Evolutionary conservation across 1,140 invertebrate species (phyloP).

Genomic region (Cyclargus thomasi): DNA sequence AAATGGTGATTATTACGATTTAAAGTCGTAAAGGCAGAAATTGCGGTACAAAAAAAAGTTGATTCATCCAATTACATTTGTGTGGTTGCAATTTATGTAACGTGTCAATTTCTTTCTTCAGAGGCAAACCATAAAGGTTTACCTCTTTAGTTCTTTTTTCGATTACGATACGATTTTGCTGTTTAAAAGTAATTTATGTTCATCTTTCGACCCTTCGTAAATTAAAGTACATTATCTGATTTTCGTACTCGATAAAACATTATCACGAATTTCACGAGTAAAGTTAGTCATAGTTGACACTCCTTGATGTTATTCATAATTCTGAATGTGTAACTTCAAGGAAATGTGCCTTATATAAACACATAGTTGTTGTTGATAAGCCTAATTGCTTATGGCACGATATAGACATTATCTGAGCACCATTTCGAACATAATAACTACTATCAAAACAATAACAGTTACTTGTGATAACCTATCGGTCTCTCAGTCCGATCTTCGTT

Average conservation of each 20-base stretch:
- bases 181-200: too few species aligned
- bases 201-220: too few species aligned
- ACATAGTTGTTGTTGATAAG: slow-evolving; percentile 47
- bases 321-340: background rate
- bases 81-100: too few species aligned
- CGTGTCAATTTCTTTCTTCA: too few species aligned
- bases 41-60: too few species aligned
- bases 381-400: slow-evolving; percentile 69
- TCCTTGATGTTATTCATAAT: background rate
- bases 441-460: slow-evolving; percentile 72
- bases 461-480: slow-evolving; percentile 40
- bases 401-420: slow-evolving; percentile 62
- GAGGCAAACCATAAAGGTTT: too few species aligned
- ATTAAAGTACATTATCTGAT: background rate
- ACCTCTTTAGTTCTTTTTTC: too few species aligned
- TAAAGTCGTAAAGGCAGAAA: too few species aligned
- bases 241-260: background rate
- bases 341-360: background rate
- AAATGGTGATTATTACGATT: too few species aligned
- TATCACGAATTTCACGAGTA: background rate
- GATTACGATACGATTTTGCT: too few species aligned
- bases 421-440: slow-evolving; percentile 71
- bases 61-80: too few species aligned
- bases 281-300: background rate
- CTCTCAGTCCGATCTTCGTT: slow-evolving; percentile 30